Evolutionary conservation across 2,888 invertebrate genomes (phyloP), one percentile per base, ranked within the genome.

Genomic region (Mythimna impura): DNA sequence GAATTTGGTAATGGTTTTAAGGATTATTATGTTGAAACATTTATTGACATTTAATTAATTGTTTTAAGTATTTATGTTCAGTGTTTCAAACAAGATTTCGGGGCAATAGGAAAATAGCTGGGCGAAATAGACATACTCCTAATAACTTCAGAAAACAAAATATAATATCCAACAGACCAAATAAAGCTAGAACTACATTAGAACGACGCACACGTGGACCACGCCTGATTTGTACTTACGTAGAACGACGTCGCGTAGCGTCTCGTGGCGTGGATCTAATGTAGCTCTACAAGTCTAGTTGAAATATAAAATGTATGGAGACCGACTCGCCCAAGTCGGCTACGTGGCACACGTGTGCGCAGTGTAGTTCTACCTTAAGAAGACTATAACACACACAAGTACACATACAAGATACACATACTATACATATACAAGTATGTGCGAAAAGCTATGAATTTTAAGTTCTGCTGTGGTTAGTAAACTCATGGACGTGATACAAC

Each of bases 401-500:
- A n/a, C n/a, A n/a, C n/a, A n/a, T n/a, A n/a, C n/a, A n/a, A n/a
- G n/a, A n/a, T n/a, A n/a, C n/a, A n/a, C n/a, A n/a, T n/a, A n/a
- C n/a, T n/a, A n/a, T n/a, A n/a, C 3, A 30, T 30, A 57, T 9
- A 30, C 20, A 20, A 36, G 2, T 50, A 5, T 12, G 10, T 57
- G 8, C 20, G 20, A 25, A 50, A 50, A 77, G n/a, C 14, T 14
- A 54, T 55, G 36, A 14, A 25, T 17, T 67, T 12, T 43, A 8
- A 50, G 20, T 36, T 55, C 36, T n/a, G 36, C 10, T 10, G 30
- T 30, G 30, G 30, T 14, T 36, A 61, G 22, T 61, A 61, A 40
- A 36, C 34, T 7, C 5, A 73, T n/a, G 20, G 8, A 70, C 47
- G 30, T 79, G 72, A 50, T 9, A 30, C 12, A n/a, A 75, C 20